phyloP scores from a whole-genome alignment of 2,113 vertebrate genomes.

The Pipa parva region DNA sequence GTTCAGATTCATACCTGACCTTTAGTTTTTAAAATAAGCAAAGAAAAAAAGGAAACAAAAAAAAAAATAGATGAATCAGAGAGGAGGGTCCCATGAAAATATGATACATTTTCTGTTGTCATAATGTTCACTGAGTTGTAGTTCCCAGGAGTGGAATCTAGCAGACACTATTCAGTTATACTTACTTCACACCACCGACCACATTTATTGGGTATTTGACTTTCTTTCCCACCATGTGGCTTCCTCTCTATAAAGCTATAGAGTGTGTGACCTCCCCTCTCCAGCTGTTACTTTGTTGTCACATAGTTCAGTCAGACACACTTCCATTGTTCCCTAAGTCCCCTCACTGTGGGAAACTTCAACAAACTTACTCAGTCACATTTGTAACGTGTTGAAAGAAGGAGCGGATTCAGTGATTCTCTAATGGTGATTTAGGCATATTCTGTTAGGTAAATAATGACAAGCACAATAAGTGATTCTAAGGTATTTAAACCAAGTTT shows the following conservation, averaged over 20 bases:
- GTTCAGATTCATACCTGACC: too few relatives aligned
- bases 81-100: too few relatives aligned
- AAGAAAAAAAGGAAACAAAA: too few relatives aligned
- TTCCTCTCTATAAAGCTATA: not conserved
- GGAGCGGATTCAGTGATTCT: not conserved
- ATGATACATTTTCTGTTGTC: not conserved
- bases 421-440: not conserved
- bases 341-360: conserved; percentile 30
- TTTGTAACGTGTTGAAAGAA: conserved; percentile 1
- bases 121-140: not conserved
- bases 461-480: too few relatives aligned
- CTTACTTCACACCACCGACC: conserved; percentile 7
- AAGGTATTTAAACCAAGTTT: too few relatives aligned
- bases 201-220: not conserved
- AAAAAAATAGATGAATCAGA: too few relatives aligned
- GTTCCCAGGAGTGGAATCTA: conserved; percentile 12
- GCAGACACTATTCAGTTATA: conserved; percentile 18
- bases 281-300: conserved; percentile 33
- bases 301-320: conserved; percentile 28
- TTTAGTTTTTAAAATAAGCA: too few relatives aligned
- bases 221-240: conserved; percentile 20
- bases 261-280: conserved; percentile 16
- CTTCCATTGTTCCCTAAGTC: conserved; percentile 18
- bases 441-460: not conserved
- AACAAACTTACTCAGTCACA: conserved; percentile 10